These are phyloP conservation scores for Mandrillus leucophaeus DNA, from an alignment of 2,113 vertebrate genomes.

Conservation along the genomic window DNA sequence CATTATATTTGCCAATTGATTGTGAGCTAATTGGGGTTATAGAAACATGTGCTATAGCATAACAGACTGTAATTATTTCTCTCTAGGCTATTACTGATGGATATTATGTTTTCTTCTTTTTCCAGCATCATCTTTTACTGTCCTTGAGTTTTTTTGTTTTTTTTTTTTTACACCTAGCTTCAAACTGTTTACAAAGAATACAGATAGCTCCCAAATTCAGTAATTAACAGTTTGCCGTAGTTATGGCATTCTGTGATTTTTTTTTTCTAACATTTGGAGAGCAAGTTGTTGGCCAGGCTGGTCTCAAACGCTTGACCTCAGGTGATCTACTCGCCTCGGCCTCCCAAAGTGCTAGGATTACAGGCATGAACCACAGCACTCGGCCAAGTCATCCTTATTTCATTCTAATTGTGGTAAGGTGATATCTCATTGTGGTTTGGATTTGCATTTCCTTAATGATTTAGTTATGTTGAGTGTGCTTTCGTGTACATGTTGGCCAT, in stretches of 20 bases:
- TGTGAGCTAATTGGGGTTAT: background rate
- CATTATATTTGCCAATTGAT: background rate
- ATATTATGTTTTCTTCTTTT: background rate
- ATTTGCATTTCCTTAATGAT: background rate
- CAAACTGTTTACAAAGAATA: background rate
- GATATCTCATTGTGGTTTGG: background rate
- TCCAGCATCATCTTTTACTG: background rate
- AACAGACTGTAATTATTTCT: background rate
- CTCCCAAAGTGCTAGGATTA: too few relatives aligned
- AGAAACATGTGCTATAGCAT: background rate
- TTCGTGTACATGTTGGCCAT: background rate
- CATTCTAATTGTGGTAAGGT: background rate
- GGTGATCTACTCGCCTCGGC: too few relatives aligned
- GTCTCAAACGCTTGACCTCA: too few relatives aligned
- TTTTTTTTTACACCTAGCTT: background rate
- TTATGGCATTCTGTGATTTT: background rate
- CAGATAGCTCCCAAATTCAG: background rate
- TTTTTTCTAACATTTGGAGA: background rate
- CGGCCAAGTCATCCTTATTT: too few relatives aligned
- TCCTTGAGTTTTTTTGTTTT: background rate
- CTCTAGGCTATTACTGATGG: background rate
- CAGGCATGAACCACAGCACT: too few relatives aligned
- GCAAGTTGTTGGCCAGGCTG: background rate
- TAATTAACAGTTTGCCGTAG: background rate
- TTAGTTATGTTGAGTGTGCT: background rate